Evolutionary conservation across 2,113 vertebrate species (phyloP), one percentile per base, ranked within the genome.

Genomic region (Halichoerus grypus): DNA sequence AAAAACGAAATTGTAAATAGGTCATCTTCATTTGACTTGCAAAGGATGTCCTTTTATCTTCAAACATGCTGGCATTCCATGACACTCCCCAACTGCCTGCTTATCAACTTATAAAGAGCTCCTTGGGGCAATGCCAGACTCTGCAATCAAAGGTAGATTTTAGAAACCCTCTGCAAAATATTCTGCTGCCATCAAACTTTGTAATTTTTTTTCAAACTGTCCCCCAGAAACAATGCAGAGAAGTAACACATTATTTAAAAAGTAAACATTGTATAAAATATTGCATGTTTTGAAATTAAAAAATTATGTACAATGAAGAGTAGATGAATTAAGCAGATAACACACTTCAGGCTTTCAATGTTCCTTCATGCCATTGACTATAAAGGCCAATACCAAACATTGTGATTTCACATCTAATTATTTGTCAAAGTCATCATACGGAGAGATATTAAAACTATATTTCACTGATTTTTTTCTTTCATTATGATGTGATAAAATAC

Each of bases 1-100:
- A 98, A 98, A 98, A 98, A 98, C 98, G 82, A 98, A 98, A 98
- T 93, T 96, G 96, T 97, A 97, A 98, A 96, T 97, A 98, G 86
- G 53, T 76, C 96, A 39, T 97, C 88, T 97, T 98, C 63, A 98
- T 98, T 97, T 98, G 86, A 98, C 97, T 98, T 98, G 95, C 83
- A 98, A 98, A 98, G 33, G 81, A 61, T 67, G 28, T 80, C 55
- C 46, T 98, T 97, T 97, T 95, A 92, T 97, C 94, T 94, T 97
- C 83, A 92, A 81, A 94, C 46, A 33, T 16, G 14, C 33, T 97
- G 57, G 11, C 92, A 49, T 57, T 59, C 36, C 90, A 89, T 1
- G 1, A 95, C 69, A 82, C 81, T 33, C 57, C 31, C 33, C 15
- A 18, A 24, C 67, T 69, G 18, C 4, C 18, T 74, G 16, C 16